Percentiles rank a stretch among this genome's conserved stretches.
These are phyloP conservation scores for Rhynchomys soricoides DNA, from an alignment of 2,113 vertebrate species.

Conservation along the genomic window DNA sequence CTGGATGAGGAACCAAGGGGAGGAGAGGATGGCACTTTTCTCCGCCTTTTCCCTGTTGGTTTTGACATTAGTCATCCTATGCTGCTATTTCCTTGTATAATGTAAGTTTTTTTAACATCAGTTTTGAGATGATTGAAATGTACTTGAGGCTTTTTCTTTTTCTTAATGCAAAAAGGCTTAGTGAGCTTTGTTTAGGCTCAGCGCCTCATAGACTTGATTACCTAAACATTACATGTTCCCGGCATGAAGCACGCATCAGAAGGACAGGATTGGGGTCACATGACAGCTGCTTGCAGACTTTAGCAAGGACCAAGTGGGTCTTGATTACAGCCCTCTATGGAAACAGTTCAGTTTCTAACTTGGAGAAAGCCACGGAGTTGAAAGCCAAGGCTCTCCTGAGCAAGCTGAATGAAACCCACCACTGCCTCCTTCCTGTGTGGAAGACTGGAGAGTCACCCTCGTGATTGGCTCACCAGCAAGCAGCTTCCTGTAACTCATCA, in stretches of 20 bases:
- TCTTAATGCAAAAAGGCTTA: slow-evolving; percentile 76
- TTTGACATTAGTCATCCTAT: slow-evolving; percentile 74
- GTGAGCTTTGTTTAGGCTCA: slow-evolving; percentile 75
- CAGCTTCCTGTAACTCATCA: slow-evolving; percentile 53
- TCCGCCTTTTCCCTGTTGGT: neutral
- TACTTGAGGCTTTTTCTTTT: slow-evolving; percentile 58
- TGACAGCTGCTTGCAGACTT: slow-evolving; percentile 63
- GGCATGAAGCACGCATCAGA: slow-evolving; percentile 54
- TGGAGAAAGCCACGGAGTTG: slow-evolving; percentile 63
- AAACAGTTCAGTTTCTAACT: slow-evolving; percentile 44
- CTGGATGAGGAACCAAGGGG: slow-evolving; percentile 62
- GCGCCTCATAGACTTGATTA: slow-evolving; percentile 75
- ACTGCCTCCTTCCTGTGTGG: neutral
- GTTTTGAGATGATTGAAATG: slow-evolving; percentile 74
- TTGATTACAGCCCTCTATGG: slow-evolving; percentile 68
- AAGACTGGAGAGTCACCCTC: slow-evolving; percentile 42
- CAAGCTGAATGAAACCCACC: slow-evolving; percentile 67
- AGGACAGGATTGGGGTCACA: slow-evolving; percentile 64
- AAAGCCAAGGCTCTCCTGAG: slow-evolving; percentile 41
- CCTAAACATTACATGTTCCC: slow-evolving; percentile 60
- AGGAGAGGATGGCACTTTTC: slow-evolving; percentile 19
- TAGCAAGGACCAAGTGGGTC: slow-evolving; percentile 82
- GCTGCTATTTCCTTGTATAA: slow-evolving; percentile 82
- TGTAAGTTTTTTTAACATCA: slow-evolving; percentile 58
- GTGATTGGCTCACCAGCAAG: slow-evolving; percentile 33